Percentiles rank a stretch among this genome's conserved stretches.
Evolutionary conservation across 2,888 invertebrate species (phyloP).

Genomic region (Pammene fasciana): DNA sequence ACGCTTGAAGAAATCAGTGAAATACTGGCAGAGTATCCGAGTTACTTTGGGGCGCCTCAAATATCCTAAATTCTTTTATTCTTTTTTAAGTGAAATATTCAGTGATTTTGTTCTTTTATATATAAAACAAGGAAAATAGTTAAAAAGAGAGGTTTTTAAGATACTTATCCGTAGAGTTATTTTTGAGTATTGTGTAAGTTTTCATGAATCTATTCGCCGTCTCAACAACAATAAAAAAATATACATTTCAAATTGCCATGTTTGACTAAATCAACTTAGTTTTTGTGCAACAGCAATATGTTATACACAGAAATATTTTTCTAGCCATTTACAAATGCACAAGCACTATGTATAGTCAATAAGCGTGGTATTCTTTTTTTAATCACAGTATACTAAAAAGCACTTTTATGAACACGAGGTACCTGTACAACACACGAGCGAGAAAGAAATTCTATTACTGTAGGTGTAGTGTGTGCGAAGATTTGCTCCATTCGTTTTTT

Average conservation of each 20-base stretch:
- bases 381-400: no score
- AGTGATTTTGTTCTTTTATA: slow-evolving; percentile 31
- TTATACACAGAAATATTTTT: no score
- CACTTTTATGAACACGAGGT: slow-evolving; percentile 11
- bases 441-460: slow-evolving; percentile 21
- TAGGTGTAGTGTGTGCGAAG: background rate
- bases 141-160: background rate
- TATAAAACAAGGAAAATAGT: slow-evolving; percentile 21
- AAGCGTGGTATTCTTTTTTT: no score
- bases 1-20: background rate
- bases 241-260: no score
- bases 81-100: slow-evolving; percentile 28
- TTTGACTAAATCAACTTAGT: no score
- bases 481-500: slow-evolving; percentile 23
- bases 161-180: no score
- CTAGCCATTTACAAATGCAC: no score
- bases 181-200: no score
- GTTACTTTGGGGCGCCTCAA: slow-evolving; percentile 2
- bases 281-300: no score
- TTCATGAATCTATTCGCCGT: no score
- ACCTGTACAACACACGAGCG: slow-evolving; percentile 12
- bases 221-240: no score
- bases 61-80: slow-evolving; percentile 22
- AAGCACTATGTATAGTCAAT: no score
- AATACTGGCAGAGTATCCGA: slow-evolving; percentile 3